phyloP scores from a whole-genome alignment of 2,113 vertebrate species.

The Phoxinus phoxinus region DNA sequence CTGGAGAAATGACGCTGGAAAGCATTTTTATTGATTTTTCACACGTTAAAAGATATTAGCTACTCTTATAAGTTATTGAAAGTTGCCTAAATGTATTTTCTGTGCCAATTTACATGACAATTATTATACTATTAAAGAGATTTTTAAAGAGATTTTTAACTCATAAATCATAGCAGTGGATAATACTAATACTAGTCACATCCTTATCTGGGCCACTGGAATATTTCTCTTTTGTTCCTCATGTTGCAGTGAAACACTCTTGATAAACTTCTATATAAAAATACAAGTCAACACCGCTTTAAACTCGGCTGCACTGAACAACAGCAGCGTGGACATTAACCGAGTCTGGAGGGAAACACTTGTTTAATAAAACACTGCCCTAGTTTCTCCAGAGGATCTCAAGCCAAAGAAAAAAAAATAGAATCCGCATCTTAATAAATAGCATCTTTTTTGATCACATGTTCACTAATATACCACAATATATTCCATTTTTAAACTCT shows the following conservation, averaged over 20 bases:
- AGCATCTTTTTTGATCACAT: neutral
- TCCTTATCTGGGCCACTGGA: constrained; percentile 42
- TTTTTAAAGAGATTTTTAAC: too few relatives aligned
- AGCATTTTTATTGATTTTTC: too few relatives aligned
- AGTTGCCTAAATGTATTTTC: too few relatives aligned
- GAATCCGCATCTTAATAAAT: too few relatives aligned
- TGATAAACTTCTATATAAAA: constrained; percentile 52
- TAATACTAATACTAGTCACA: neutral
- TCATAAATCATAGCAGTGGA: neutral
- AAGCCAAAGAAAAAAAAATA: constrained; percentile 26
- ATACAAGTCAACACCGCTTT: constrained; percentile 45
- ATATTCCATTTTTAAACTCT: neutral
- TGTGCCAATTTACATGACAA: too few relatives aligned
- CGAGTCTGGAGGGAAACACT: constrained; percentile 31
- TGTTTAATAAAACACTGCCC: constrained; percentile 51
- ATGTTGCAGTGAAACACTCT: constrained; percentile 48
- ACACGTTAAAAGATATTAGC: too few relatives aligned
- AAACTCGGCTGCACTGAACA: constrained; percentile 37
- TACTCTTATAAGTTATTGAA: too few relatives aligned
- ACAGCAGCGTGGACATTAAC: constrained; percentile 12
- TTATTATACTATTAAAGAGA: too few relatives aligned
- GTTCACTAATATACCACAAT: neutral
- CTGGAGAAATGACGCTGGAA: too few relatives aligned
- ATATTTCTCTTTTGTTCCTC: constrained; percentile 33
- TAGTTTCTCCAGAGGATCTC: constrained; percentile 29